These are phyloP conservation scores for Rhopalosiphum nymphaeae DNA, from an alignment of 2,888 invertebrate genomes.

Conservation along the genomic window DNA sequence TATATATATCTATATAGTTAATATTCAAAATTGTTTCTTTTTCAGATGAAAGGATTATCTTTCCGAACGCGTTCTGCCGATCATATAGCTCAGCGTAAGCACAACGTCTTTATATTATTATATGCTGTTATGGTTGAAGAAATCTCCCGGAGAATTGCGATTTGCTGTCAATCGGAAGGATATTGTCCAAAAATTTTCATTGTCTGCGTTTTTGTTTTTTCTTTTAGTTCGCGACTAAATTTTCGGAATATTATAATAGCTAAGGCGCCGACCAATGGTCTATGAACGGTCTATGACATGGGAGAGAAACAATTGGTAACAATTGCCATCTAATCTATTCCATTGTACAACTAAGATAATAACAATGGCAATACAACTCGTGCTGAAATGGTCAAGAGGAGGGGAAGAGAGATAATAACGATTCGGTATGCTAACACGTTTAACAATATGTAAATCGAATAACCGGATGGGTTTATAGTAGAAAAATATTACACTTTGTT, in stretches of 20 bases:
- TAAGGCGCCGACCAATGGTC: not conserved
- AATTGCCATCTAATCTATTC: slow-evolving; percentile 36
- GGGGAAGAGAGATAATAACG: not conserved
- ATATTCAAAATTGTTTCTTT: slow-evolving; percentile 52
- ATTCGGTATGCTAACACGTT: slow-evolving; percentile 34
- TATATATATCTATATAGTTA: not conserved
- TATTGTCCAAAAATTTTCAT: not conserved
- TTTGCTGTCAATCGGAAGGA: not conserved
- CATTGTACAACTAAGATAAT: not conserved
- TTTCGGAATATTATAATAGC: not conserved
- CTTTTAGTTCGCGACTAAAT: not conserved
- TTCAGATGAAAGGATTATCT: slow-evolving; percentile 54
- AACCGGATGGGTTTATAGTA: not conserved
- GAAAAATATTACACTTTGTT: not conserved
- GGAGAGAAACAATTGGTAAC: slow-evolving; percentile 42
- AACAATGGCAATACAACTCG: slow-evolving; percentile 23
- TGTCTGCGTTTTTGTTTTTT: not conserved
- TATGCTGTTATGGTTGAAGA: not conserved
- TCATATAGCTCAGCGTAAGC: not conserved
- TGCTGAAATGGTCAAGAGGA: not conserved
- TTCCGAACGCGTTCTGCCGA: slow-evolving; percentile 34
- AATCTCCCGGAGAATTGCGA: not conserved
- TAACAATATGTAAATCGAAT: slow-evolving; percentile 41
- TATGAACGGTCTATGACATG: not conserved
- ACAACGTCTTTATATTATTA: slow-evolving; percentile 6